phyloP scores from a whole-genome alignment of 2,113 vertebrate species.

The Oceanites oceanicus region DNA sequence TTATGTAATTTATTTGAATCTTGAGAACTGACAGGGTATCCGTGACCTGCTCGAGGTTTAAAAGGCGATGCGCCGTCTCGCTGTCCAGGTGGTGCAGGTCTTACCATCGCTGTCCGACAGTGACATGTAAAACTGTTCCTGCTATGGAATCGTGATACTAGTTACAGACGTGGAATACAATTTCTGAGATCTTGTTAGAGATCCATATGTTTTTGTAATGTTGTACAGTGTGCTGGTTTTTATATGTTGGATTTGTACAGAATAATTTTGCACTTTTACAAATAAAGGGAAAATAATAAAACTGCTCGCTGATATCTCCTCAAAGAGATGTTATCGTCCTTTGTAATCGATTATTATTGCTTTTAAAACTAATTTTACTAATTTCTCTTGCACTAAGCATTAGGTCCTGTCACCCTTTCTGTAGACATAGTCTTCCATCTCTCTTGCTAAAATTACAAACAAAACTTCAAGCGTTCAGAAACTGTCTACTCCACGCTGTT shows the following conservation, averaged over 20 bases:
- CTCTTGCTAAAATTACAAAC: not conserved
- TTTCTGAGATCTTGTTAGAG: not conserved
- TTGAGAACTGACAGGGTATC: slow-evolving; percentile 25
- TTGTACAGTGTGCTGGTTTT: not conserved
- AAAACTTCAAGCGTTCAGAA: fast-evolving
- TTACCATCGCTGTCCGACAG: not conserved
- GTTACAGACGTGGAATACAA: not conserved
- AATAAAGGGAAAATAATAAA: slow-evolving; percentile 59
- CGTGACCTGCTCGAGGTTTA: slow-evolving; percentile 11
- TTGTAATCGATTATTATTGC: not conserved
- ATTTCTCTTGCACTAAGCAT: not conserved
- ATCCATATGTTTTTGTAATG: not conserved
- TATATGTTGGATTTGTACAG: slow-evolving; percentile 38
- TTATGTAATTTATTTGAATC: slow-evolving; percentile 49
- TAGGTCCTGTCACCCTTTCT: not conserved
- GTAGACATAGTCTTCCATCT: fast-evolving
- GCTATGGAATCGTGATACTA: not conserved
- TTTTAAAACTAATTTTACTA: not conserved
- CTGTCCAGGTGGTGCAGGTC: not conserved
- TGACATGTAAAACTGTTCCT: not conserved
- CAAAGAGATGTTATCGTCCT: not conserved
- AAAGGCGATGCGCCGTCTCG: not conserved
- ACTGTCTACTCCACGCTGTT: fast-evolving
- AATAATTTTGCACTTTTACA: slow-evolving; percentile 62
- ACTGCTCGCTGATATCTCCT: not conserved